These are phyloP conservation scores for Lucifuga dentata DNA, from an alignment of 2,113 vertebrate genomes.

Conservation along the genomic window DNA sequence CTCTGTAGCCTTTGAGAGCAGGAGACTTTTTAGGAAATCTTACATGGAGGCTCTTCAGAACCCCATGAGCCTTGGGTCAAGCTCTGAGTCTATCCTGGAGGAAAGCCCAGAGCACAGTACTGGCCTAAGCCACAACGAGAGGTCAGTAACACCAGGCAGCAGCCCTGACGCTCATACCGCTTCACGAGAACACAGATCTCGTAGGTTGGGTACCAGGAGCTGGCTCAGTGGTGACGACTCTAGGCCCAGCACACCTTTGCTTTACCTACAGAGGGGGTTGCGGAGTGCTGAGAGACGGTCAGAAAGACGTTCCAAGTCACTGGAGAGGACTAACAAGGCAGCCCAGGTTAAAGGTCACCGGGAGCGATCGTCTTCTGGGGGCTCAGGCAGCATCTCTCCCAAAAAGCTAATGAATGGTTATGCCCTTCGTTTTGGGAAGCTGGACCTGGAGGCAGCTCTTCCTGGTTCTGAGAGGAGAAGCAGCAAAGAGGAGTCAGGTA, in stretches of 20 bases:
- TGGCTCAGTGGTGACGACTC: constrained; percentile 70
- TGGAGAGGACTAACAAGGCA: constrained; percentile 81
- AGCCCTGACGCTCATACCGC: constrained; percentile 60
- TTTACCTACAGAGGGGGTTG: constrained; percentile 66
- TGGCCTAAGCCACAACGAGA: constrained; percentile 38
- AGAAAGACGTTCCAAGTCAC: constrained; percentile 83
- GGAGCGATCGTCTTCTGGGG: constrained; percentile 77
- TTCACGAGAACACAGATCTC: constrained; percentile 65
- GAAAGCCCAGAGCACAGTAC: constrained; percentile 71
- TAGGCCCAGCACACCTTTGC: constrained; percentile 66
- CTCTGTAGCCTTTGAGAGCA: constrained; percentile 79
- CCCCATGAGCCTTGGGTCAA: constrained; percentile 87
- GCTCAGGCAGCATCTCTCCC: constrained; percentile 67
- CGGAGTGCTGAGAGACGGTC: constrained; percentile 63
- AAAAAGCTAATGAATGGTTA: constrained; percentile 83
- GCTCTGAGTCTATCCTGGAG: constrained; percentile 84
- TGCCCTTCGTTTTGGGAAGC: constrained; percentile 75
- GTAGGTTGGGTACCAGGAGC: constrained; percentile 63
- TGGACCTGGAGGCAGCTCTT: constrained; percentile 76
- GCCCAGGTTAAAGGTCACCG: constrained; percentile 78
- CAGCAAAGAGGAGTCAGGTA: constrained; percentile 83
- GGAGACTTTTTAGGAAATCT: constrained; percentile 86
- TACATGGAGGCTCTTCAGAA: constrained; percentile 90
- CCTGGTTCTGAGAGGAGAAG: constrained; percentile 69
- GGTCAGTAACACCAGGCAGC: constrained; percentile 54